A percentile compares a stretch with the other conserved stretches of the same genome.
phyloP scores from a whole-genome alignment of 2,888 invertebrate genomes.

The Pseudococcus viburni region DNA sequence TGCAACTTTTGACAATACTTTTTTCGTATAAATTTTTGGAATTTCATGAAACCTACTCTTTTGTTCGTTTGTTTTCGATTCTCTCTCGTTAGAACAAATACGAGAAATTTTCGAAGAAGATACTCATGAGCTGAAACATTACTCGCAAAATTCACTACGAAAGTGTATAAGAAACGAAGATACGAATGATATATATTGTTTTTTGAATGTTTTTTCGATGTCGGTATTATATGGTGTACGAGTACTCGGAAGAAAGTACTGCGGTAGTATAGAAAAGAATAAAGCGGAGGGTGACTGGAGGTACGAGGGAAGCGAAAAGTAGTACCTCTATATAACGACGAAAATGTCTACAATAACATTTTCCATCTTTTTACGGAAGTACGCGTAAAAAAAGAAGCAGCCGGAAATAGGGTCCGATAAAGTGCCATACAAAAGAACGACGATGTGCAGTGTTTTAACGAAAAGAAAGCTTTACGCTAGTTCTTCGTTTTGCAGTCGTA shows the following conservation, averaged over 20 bases:
- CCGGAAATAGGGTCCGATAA: slow-evolving; percentile 46
- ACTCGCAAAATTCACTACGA: too few species aligned
- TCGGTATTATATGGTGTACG: too few species aligned
- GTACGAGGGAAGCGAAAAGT: too few species aligned
- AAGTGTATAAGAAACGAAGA: not conserved
- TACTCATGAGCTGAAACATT: too few species aligned
- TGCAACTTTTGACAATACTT: too few species aligned
- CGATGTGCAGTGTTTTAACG: slow-evolving; percentile 38
- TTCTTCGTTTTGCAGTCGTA: not conserved
- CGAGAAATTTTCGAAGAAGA: too few species aligned
- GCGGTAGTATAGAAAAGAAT: not conserved
- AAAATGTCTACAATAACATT: slow-evolving; percentile 21
- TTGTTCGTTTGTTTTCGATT: too few species aligned
- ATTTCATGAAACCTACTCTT: too few species aligned
- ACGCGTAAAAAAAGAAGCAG: not conserved
- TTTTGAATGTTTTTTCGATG: not conserved
- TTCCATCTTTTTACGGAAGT: slow-evolving; percentile 21
- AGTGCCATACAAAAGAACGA: slow-evolving; percentile 13
- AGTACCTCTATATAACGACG: not conserved
- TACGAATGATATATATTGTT: not conserved
- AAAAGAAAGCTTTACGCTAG: slow-evolving; percentile 19
- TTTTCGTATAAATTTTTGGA: too few species aligned
- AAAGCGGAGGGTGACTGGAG: too few species aligned
- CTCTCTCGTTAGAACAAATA: too few species aligned
- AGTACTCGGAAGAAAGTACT: too few species aligned